Evolutionary conservation across 2,888 invertebrate species (phyloP).

Genomic region (Blomia tropicalis): DNA sequence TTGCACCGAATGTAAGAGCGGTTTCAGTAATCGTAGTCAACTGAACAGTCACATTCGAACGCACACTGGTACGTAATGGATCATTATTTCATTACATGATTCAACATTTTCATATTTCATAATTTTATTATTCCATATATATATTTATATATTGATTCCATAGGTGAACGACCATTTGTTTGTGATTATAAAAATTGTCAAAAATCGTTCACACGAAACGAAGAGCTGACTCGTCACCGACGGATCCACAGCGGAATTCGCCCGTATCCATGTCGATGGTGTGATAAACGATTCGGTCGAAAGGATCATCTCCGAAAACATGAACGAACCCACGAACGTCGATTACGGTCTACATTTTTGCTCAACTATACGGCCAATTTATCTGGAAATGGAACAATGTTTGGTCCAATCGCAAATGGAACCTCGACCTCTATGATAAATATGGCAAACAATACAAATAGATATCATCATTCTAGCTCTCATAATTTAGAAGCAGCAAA

Average conservation of each 20-base stretch:
- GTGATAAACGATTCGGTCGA: conserved; percentile 79
- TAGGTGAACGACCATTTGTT: conserved; percentile 67
- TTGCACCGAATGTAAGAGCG: conserved; percentile 62
- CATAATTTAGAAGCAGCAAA: background rate
- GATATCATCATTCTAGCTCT: background rate
- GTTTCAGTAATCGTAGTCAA: conserved; percentile 85
- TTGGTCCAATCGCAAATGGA: too few relatives aligned
- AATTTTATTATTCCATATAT: background rate
- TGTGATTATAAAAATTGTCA: conserved; percentile 70
- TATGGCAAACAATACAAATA: too few relatives aligned
- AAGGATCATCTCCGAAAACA: conserved; percentile 90
- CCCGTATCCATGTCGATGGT: conserved; percentile 67
- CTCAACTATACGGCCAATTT: conserved; percentile 6
- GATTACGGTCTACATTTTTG: conserved; percentile 16
- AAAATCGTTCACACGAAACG: conserved; percentile 77
- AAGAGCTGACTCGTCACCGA: conserved; percentile 77
- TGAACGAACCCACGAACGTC: conserved; percentile 54
- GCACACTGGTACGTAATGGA: conserved; percentile 53
- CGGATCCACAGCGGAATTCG: conserved; percentile 70
- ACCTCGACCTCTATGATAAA: too few relatives aligned
- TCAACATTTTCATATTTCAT: conserved; percentile 3
- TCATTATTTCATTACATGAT: background rate
- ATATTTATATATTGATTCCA: background rate
- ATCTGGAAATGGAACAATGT: background rate
- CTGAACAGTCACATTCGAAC: conserved; percentile 77